These are phyloP conservation scores for Zosterops hypoxanthus DNA, from an alignment of 2,113 vertebrate species.

Conservation along the genomic window DNA sequence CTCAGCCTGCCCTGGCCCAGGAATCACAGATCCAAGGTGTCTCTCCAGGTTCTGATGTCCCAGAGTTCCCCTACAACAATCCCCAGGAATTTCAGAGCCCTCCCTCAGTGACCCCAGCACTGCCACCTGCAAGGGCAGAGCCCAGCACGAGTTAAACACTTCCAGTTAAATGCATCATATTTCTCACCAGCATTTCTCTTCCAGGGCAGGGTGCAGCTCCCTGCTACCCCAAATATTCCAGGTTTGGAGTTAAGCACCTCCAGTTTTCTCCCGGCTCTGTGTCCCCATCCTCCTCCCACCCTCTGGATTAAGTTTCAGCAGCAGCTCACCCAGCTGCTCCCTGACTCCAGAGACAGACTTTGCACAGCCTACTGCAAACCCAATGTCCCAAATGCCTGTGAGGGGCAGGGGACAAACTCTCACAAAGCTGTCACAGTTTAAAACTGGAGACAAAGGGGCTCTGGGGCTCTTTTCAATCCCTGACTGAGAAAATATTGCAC, in stretches of 20 bases:
- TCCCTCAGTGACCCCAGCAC: neutral
- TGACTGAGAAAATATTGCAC: too few species aligned
- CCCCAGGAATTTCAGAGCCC: neutral
- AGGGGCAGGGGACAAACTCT: neutral
- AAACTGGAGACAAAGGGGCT: neutral
- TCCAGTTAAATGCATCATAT: rapidly evolving
- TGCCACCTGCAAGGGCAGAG: neutral
- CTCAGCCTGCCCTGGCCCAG: neutral
- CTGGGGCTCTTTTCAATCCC: neutral
- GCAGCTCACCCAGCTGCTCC: neutral
- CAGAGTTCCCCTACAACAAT: rapidly evolving
- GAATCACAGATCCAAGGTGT: neutral
- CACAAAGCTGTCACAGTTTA: rapidly evolving
- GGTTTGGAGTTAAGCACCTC: neutral
- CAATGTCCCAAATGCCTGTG: neutral
- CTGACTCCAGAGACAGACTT: neutral
- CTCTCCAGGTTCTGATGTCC: neutral
- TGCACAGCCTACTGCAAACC: neutral
- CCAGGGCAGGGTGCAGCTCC: neutral
- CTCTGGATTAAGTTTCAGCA: neutral
- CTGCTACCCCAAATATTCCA: neutral
- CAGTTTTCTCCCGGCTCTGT: neutral
- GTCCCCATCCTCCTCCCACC: neutral
- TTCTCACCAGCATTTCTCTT: neutral
- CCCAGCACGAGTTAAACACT: neutral